These are phyloP conservation scores for human (Homo sapiens) DNA, from an alignment of 2,113 vertebrate genomes.

Conservation along the genomic window GRCh38 chr9:127553501-127554000, in stretches of 20 bases:
- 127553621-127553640: neutral
- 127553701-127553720: too few relatives aligned
- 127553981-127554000: neutral
- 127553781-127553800: too few relatives aligned
- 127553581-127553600: too few relatives aligned
- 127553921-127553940: too few relatives aligned
- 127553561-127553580: neutral
- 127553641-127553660: neutral
- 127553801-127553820: too few relatives aligned
- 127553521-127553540: neutral
- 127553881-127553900: too few relatives aligned
- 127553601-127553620: neutral
- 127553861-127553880: too few relatives aligned
- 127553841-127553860: too few relatives aligned
- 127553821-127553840: too few relatives aligned
- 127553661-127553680: neutral
- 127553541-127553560: neutral
- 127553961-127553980: neutral
- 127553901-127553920: neutral
- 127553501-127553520: neutral
- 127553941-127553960: neutral
- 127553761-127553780: too few relatives aligned
- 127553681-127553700: neutral
- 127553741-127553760: too few relatives aligned
- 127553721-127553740: too few relatives aligned